These are phyloP conservation scores for Acleris holmiana DNA, from an alignment of 2,888 invertebrate species.

Conservation along the genomic window DNA sequence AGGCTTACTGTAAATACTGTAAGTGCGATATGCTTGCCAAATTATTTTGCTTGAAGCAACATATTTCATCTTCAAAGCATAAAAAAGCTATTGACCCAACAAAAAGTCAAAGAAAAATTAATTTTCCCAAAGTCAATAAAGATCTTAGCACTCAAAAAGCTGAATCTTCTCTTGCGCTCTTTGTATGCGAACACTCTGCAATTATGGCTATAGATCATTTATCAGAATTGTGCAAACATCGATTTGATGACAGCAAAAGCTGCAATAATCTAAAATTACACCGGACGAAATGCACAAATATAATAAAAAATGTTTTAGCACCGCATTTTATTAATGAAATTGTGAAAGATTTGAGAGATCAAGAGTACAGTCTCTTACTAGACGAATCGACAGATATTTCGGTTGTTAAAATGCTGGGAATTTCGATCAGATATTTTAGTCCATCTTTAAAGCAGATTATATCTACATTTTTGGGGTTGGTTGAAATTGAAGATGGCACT, in stretches of 20 bases:
- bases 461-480: slow-evolving; percentile 38
- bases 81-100: not conserved
- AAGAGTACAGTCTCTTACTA: slow-evolving; percentile 40
- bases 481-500: slow-evolving; percentile 38
- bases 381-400: slow-evolving; percentile 42
- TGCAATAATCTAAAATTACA: slow-evolving; percentile 27
- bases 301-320: slow-evolving; percentile 37
- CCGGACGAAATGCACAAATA: slow-evolving; percentile 37
- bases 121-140: not conserved
- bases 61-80: not conserved
- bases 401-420: slow-evolving; percentile 39
- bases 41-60: not conserved
- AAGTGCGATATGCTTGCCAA: slow-evolving; percentile 3
- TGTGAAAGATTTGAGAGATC: slow-evolving; percentile 39
- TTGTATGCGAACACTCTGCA: slow-evolving; percentile 28
- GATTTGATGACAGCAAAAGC: slow-evolving; percentile 34
- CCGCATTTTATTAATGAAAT: slow-evolving; percentile 25
- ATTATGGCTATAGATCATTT: slow-evolving; percentile 29
- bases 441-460: slow-evolving; percentile 32
- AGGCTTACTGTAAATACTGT: not conserved
- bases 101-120: slow-evolving; percentile 2
- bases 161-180: slow-evolving; percentile 26
- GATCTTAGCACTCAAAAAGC: slow-evolving; percentile 10
- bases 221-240: slow-evolving; percentile 24
- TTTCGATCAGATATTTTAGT: slow-evolving; percentile 41